Conservation (phyloP, 2,797 vertebrate species). For the Telmatherina bonti region DNA sequence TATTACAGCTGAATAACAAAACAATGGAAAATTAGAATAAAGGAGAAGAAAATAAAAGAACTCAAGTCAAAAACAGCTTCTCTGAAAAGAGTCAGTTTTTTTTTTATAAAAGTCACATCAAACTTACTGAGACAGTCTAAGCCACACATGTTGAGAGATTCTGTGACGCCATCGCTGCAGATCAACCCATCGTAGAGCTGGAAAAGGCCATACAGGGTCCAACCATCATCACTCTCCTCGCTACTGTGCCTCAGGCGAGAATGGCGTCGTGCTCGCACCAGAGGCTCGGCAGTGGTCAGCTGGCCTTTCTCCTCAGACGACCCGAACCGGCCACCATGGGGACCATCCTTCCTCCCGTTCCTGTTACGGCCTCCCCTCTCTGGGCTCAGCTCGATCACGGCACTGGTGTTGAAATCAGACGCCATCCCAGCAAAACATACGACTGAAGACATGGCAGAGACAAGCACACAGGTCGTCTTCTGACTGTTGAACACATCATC, state of each 20-base stretch:
- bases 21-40: too few species aligned
- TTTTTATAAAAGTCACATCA: neutral
- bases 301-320: accelerated
- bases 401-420: slow-evolving; percentile 61
- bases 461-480: neutral
- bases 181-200: slow-evolving; percentile 59
- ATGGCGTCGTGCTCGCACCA: accelerated
- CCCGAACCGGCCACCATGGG: too few species aligned
- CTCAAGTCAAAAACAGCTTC: too few species aligned
- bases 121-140: slow-evolving; percentile 60
- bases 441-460: slow-evolving; percentile 43
- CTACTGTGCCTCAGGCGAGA: neutral
- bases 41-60: neutral
- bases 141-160: slow-evolving; percentile 49
- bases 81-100: too few species aligned
- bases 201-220: slow-evolving; percentile 67
- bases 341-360: neutral
- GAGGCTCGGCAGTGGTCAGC: accelerated
- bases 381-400: neutral
- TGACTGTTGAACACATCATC: neutral
- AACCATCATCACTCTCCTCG: neutral
- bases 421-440: slow-evolving; percentile 54
- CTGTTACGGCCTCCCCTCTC: accelerated
- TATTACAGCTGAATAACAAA: too few species aligned
- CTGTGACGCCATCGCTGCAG: slow-evolving; percentile 33